Percentiles rank a stretch among this genome's conserved stretches.
Evolutionary conservation across 1,140 invertebrate genomes (phyloP).

Genomic region (Drosophila murphyi): DNA sequence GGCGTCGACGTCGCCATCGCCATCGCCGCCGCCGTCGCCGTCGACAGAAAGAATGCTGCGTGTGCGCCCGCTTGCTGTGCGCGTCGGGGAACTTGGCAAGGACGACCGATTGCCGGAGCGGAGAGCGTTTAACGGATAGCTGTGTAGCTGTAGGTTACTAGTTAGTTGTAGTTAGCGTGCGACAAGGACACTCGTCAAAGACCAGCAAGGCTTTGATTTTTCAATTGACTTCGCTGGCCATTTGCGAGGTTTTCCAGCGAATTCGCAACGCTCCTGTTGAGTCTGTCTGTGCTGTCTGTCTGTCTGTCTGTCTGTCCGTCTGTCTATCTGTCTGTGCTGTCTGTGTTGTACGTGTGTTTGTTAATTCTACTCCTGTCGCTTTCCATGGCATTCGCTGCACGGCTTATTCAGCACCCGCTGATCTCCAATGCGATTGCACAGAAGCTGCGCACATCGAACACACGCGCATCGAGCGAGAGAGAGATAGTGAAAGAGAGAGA

Average conservation of each 20-base stretch:
- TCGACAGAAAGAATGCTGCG: conserved; percentile 45
- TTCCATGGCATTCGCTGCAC: conserved; percentile 52
- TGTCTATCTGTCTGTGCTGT: no score
- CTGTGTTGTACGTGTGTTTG: background rate
- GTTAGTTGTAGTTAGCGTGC: conserved; percentile 30
- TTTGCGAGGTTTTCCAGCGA: conserved; percentile 47
- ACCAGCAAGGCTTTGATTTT: conserved; percentile 35
- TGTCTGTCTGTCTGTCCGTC: background rate
- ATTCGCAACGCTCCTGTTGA: conserved; percentile 36
- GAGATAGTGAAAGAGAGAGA: background rate
- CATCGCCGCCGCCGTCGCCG: background rate
- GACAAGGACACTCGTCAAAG: conserved; percentile 30
- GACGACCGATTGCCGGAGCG: conserved; percentile 4
- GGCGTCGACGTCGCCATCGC: background rate
- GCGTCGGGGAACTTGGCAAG: background rate
- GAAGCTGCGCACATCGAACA: conserved; percentile 40
- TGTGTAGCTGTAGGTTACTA: conserved; percentile 43
- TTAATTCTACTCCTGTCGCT: conserved; percentile 57
- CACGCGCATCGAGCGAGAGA: conserved; percentile 31
- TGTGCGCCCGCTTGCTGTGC: conserved; percentile 73
- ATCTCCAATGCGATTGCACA: conserved; percentile 39
- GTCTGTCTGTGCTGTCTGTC: background rate
- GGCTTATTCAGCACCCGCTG: conserved; percentile 53
- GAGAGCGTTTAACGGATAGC: background rate
- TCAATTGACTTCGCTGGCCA: conserved; percentile 8